Evolutionary conservation across 2,797 vertebrate species (phyloP), one percentile per base, ranked within the genome.

Genomic region (Enteromius fasciolatus): DNA sequence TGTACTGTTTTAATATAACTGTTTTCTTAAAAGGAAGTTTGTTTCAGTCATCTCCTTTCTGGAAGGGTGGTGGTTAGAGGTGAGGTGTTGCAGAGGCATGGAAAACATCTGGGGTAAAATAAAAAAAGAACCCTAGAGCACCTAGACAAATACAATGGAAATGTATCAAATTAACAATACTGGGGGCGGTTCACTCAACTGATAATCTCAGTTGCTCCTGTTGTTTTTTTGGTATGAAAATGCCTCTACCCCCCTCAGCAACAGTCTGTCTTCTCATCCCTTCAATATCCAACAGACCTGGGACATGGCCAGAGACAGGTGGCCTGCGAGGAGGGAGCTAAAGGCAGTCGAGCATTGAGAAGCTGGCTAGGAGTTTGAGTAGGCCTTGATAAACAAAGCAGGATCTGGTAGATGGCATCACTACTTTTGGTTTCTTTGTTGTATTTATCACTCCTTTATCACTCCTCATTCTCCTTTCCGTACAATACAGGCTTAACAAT

Each of bases 241-340:
- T 28, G 9, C 59, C 61, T 52, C 28, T 20, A 33, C 46, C 64
- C 64, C 50, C 28, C 36, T 39, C 72, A 82, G 72, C 50, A 76
- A 68, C 36, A 76, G 63, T 59, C 63, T 82, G 80, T 76, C 50
- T 69, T 76, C 8, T 50, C 39, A 77, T 57, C 39, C 66, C 64
- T 70, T 77, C 52, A 18, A 33, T 70, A 63, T 48, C 74, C 81
- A 83, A 70, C 63, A 69, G 50, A 63, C 52, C 28, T 77, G 81
- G 74, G 64, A 70, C 52, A 61, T 23, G 5, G 66, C 81, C 74
- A 83, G 66, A 77, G 74, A 50, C 74, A 70, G 81, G 81, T 83
- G 81, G 81, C n/a, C 64, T 48, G 63, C 46, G 8, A 69, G 36
- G 57, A 50, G 83, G 68, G 50, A 73, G 39, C 66, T 72, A 31